Conservation (phyloP, 1,140 invertebrate genomes). For the Pseudomyrmex flavicornis region DNA sequence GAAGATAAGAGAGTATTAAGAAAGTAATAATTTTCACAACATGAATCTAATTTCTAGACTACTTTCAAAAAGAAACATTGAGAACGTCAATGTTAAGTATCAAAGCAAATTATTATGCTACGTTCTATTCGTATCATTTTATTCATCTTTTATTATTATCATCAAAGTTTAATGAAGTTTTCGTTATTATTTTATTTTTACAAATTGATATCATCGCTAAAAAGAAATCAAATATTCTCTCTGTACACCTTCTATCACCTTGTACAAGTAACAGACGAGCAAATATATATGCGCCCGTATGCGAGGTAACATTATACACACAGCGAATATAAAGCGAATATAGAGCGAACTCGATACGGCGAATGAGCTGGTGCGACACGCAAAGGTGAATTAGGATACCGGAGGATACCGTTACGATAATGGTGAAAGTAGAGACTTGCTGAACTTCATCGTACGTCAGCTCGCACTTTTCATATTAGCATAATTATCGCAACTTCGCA, state of each 20-base stretch:
- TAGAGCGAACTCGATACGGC: conserved; percentile 62
- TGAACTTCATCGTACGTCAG: conserved; percentile 42
- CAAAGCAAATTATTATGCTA: too few relatives aligned
- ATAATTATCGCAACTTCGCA: conserved; percentile 61
- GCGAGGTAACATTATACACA: conserved; percentile 42
- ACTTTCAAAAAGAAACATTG: too few relatives aligned
- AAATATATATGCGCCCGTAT: not conserved
- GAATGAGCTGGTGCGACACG: conserved; percentile 53
- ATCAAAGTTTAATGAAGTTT: too few relatives aligned
- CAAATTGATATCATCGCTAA: not conserved
- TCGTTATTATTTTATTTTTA: too few relatives aligned
- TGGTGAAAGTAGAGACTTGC: conserved; percentile 78
- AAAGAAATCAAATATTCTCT: not conserved
- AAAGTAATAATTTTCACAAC: too few relatives aligned
- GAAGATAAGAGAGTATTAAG: too few relatives aligned
- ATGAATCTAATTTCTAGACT: too few relatives aligned
- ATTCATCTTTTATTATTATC: too few relatives aligned
- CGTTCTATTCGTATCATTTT: too few relatives aligned
- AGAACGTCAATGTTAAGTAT: too few relatives aligned
- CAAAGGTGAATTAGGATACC: conserved; percentile 74
- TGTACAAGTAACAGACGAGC: not conserved
- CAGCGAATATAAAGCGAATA: conserved; percentile 39
- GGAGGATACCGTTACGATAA: conserved; percentile 74
- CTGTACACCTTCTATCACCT: not conserved
- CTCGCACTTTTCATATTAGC: conserved; percentile 46